Percentiles rank a stretch among this genome's conserved stretches.
phyloP scores from a whole-genome alignment of 2,888 invertebrate species.

The Sturmia bella region DNA sequence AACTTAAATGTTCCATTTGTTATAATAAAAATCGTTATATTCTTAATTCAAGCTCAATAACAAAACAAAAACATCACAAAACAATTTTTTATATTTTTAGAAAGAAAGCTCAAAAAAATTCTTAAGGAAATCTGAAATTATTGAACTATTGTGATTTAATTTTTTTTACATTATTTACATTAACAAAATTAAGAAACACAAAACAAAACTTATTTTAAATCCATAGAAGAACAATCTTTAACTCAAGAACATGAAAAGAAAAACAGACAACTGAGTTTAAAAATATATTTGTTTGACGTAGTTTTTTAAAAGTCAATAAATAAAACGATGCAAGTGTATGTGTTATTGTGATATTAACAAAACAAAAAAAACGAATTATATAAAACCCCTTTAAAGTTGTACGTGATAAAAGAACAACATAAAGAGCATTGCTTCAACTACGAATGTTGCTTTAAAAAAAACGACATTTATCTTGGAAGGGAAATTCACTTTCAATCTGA shows the following conservation, averaged over 20 bases:
- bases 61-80: slow-evolving; percentile 23
- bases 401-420: slow-evolving; percentile 13
- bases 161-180: slow-evolving; percentile 22
- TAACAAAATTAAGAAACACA: slow-evolving; percentile 8
- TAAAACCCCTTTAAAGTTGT: slow-evolving; percentile 44
- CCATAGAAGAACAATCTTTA: slow-evolving; percentile 4
- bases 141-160: slow-evolving; percentile 27
- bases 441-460: no score
- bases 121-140: slow-evolving; percentile 36
- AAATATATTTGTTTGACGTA: slow-evolving; percentile 25
- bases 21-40: not conserved
- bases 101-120: slow-evolving; percentile 51
- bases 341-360: slow-evolving; percentile 57
- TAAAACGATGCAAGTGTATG: slow-evolving; percentile 40
- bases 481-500: no score
- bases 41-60: slow-evolving; percentile 30
- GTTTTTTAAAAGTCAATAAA: slow-evolving; percentile 51
- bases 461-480: no score
- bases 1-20: slow-evolving; percentile 26
- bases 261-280: slow-evolving; percentile 16
- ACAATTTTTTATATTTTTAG: slow-evolving; percentile 15
- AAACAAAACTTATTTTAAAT: slow-evolving; percentile 26
- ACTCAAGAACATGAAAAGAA: slow-evolving; percentile 4
- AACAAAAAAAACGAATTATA: not conserved
- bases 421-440: slow-evolving; percentile 24